Base-by-base conservation (phyloP, 2,888 invertebrate species). In the Thereva unica region DNA sequence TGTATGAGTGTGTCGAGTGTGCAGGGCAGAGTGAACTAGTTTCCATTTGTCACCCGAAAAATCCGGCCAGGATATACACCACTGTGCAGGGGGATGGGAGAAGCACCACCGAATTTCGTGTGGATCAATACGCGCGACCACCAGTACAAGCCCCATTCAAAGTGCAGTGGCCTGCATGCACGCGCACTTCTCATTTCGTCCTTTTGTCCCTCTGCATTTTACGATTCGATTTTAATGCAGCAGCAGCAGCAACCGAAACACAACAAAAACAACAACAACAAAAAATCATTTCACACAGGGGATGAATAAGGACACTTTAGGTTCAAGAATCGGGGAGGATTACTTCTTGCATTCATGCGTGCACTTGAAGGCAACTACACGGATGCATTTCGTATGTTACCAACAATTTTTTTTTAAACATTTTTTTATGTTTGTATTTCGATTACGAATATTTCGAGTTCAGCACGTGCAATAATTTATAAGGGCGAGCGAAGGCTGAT, bases 381-480 rank as follows among this genome's bases (percentile, higher is more conserved):
- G 23, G 23, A 23, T 23, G 23, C 23, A 23, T 23, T 23, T 23
- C 23, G 23, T 23, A 23, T 23, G 23, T 23, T 23, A 23, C 23
- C 23, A 23, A 23, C 23, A 2, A 2, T 23, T 23, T 23, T 23
- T 23, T 23, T 23, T 23, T 23, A 2, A 55, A 55, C 38, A 23
- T 45, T 41, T 56, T 12, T 37, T 65, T 45, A n/a, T 45, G 23
- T 47, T 42, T 40, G 10, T 55, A 23, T 42, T 61, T 23, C 2
- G 41, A 23, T 50, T 23, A 64, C 55, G 23, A 23, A 55, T 55
- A 55, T 65, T 38, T 55, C 65, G 55, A 54, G 44, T 38, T 54
- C 65, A 55, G 65, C 65, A 65, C 65, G 65, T 65, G 65, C 65
- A 65, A 55, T 65, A 65, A 55, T 65, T 64, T 64, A 45, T 34